Conservation (phyloP, 2,888 invertebrate genomes). For the Drosophila leonis region DNA sequence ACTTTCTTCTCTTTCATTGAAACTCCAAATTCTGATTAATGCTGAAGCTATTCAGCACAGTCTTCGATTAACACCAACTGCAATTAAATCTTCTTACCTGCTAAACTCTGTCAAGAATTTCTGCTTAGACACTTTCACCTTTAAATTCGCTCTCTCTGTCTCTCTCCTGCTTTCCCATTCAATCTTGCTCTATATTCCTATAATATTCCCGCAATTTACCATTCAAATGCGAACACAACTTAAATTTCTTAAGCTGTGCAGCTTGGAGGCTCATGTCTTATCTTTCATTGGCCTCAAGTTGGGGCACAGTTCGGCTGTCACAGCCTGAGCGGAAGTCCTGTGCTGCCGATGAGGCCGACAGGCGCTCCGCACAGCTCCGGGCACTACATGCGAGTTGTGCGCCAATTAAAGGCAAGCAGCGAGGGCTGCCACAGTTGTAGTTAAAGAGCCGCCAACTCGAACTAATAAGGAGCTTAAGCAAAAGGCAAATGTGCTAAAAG, state of each 20-base stretch:
- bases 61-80: not conserved
- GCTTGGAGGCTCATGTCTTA: slow-evolving; percentile 49
- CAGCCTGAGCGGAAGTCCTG: slow-evolving; percentile 47
- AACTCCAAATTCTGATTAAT: not conserved
- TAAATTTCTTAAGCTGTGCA: slow-evolving; percentile 32
- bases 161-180: not conserved
- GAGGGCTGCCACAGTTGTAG: slow-evolving; percentile 22
- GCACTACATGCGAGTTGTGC: slow-evolving; percentile 19
- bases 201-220: slow-evolving; percentile 7
- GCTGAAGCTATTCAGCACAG: not conserved
- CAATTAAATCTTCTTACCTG: not conserved
- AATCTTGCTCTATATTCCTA: not conserved
- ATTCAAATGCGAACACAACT: slow-evolving; percentile 33
- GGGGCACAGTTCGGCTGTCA: slow-evolving; percentile 44
- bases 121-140: not conserved
- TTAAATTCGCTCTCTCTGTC: not conserved
- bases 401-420: slow-evolving; percentile 51
- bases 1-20: not conserved
- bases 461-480: slow-evolving; percentile 54
- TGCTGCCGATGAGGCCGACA: slow-evolving; percentile 22
- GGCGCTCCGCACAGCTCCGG: slow-evolving; percentile 8
- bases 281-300: slow-evolving; percentile 38
- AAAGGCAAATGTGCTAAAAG: slow-evolving; percentile 64
- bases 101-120: not conserved
- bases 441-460: slow-evolving; percentile 57